Evolutionary conservation across 2,797 vertebrate species (phyloP).

Genomic region (Sciaenops ocellatus): DNA sequence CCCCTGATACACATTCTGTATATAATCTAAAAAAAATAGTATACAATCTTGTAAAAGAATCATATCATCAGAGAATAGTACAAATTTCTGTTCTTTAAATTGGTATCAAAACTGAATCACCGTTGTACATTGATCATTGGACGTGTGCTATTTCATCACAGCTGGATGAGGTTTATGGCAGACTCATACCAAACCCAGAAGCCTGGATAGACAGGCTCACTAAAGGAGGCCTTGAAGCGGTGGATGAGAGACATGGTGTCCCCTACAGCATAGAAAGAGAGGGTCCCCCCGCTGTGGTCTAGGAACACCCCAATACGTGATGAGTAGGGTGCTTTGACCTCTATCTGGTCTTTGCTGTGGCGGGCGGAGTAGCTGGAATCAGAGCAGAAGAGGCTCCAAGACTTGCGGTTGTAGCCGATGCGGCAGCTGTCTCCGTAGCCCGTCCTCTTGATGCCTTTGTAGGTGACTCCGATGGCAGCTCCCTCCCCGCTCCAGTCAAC

Average conservation of each 20-base stretch:
- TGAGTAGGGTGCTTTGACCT: slow-evolving; percentile 83
- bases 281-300: slow-evolving; percentile 83
- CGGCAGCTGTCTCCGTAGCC: slow-evolving; percentile 86
- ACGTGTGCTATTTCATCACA: slow-evolving; percentile 52
- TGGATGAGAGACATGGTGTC: slow-evolving; percentile 88
- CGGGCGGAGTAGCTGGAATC: slow-evolving; percentile 88
- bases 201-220: slow-evolving; percentile 86
- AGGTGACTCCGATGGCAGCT: slow-evolving; percentile 84
- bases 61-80: not conserved
- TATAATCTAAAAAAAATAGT: slow-evolving; percentile 4
- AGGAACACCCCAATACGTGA: slow-evolving; percentile 89
- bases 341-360: slow-evolving; percentile 86
- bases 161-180: slow-evolving; percentile 80
- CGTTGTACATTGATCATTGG: slow-evolving; percentile 32
- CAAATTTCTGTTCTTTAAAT: slow-evolving; percentile 29
- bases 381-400: slow-evolving; percentile 89
- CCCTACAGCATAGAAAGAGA: slow-evolving; percentile 85
- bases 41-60: slow-evolving; percentile 9
- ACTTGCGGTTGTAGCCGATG: slow-evolving; percentile 89
- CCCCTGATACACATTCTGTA: slow-evolving; percentile 5
- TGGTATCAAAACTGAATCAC: slow-evolving; percentile 5
- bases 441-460: slow-evolving; percentile 85
- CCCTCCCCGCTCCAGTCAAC: slow-evolving; percentile 89
- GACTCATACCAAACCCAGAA: slow-evolving; percentile 91
- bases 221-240: slow-evolving; percentile 86